These are phyloP conservation scores for Chromis chromis DNA, from an alignment of 2,797 vertebrate species.

Conservation along the genomic window DNA sequence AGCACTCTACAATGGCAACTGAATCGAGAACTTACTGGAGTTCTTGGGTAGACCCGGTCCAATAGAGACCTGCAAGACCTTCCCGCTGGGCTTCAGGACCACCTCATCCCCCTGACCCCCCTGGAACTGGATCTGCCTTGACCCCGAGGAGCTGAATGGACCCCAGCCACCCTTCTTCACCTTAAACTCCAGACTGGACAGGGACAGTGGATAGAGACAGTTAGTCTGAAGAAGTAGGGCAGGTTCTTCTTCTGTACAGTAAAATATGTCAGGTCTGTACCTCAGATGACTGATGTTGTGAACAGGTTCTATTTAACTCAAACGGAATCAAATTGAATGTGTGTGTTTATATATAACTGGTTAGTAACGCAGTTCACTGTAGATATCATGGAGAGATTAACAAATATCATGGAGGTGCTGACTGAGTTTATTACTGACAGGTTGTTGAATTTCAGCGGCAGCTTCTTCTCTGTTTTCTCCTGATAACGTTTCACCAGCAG, in stretches of 20 bases:
- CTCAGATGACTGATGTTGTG: background rate
- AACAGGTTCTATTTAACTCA: too few species aligned
- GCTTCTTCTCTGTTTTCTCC: conserved; percentile 81
- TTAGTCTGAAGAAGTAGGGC: background rate
- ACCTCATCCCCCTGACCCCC: conserved; percentile 79
- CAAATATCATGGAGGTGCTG: background rate
- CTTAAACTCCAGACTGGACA: conserved; percentile 88
- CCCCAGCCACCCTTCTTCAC: conserved; percentile 91
- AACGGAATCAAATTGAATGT: too few species aligned
- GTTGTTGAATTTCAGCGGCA: conserved; percentile 88
- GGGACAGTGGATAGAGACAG: background rate
- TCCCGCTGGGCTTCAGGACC: conserved; percentile 81
- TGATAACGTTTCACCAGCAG: conserved; percentile 86
- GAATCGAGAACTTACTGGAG: conserved; percentile 80
- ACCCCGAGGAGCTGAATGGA: conserved; percentile 85
- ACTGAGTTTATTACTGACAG: conserved; percentile 74
- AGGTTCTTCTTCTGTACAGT: too few species aligned
- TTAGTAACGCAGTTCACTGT: too few species aligned
- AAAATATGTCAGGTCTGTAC: background rate
- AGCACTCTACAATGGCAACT: background rate
- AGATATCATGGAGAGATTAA: too few species aligned
- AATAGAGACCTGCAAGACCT: conserved; percentile 82
- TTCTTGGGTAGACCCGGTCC: conserved; percentile 87
- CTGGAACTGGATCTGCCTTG: conserved; percentile 89
- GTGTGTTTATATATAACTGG: too few species aligned